These are phyloP conservation scores for Cheiracanthium punctorium DNA, from an alignment of 2,888 invertebrate genomes.

Conservation along the genomic window DNA sequence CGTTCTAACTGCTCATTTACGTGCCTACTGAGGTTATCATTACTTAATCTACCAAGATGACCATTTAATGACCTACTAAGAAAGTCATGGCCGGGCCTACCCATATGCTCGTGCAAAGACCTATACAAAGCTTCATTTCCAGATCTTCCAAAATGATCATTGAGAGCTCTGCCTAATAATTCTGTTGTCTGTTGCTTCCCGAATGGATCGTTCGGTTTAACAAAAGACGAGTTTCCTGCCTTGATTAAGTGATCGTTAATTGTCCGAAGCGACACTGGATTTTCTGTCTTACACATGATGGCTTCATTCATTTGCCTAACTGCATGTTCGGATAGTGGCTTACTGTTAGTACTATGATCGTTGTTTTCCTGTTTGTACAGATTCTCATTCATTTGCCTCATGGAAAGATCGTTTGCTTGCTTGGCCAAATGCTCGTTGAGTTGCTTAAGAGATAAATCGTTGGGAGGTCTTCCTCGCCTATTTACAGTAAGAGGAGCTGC, in stretches of 20 bases:
- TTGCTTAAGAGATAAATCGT: slow-evolving; percentile 55
- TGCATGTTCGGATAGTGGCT: slow-evolving; percentile 47
- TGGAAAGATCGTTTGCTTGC: slow-evolving; percentile 62
- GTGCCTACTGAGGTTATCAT: slow-evolving; percentile 50
- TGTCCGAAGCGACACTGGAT: slow-evolving; percentile 53
- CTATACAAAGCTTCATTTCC: slow-evolving; percentile 59
- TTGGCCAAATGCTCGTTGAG: slow-evolving; percentile 60
- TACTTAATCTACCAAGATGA: slow-evolving; percentile 49
- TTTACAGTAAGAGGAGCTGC: slow-evolving; percentile 43
- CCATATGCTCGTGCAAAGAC: slow-evolving; percentile 60
- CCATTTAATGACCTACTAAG: slow-evolving; percentile 56
- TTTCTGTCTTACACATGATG: slow-evolving; percentile 51
- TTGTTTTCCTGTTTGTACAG: slow-evolving; percentile 42
- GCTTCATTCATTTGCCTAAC: slow-evolving; percentile 44
- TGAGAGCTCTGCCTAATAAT: slow-evolving; percentile 56
- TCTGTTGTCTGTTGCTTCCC: slow-evolving; percentile 51
- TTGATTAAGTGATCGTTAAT: slow-evolving; percentile 58
- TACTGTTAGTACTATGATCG: slow-evolving; percentile 41
- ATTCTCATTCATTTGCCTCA: slow-evolving; percentile 51
- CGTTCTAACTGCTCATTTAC: slow-evolving; percentile 61
- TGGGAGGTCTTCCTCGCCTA: slow-evolving; percentile 55
- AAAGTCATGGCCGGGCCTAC: slow-evolving; percentile 62
- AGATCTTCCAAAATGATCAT: slow-evolving; percentile 59
- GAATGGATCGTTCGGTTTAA: slow-evolving; percentile 59
- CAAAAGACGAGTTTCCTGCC: slow-evolving; percentile 57